Conservation (phyloP, 2,797 vertebrate species). For the Muraenolepis orangiensis region DNA sequence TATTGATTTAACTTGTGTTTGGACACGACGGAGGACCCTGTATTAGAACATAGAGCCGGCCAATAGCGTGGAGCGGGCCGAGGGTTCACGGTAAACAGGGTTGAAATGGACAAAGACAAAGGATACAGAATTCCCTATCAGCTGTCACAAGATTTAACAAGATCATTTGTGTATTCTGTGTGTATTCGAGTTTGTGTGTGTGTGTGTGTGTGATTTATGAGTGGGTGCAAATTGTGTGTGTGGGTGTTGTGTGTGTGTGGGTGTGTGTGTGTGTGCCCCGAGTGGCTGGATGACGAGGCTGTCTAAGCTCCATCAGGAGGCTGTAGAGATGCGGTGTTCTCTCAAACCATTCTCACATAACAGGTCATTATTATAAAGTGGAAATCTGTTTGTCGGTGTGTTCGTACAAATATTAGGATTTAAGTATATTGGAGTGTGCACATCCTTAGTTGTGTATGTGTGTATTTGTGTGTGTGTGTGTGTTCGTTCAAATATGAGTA, state of each 20-base stretch:
- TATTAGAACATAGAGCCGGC: constrained; percentile 10
- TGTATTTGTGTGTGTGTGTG: background rate
- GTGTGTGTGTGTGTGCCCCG: constrained; percentile 1
- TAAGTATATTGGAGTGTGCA: background rate
- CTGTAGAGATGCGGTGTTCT: background rate
- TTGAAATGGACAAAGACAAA: constrained; percentile 11
- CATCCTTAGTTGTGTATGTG: background rate
- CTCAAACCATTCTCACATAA: background rate
- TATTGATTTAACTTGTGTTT: constrained; percentile 37
- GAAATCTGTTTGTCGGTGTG: background rate
- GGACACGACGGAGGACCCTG: background rate
- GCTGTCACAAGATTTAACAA: background rate
- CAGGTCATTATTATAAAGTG: background rate
- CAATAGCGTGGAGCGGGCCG: constrained; percentile 20
- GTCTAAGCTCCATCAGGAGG: background rate
- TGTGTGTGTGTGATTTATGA: background rate
- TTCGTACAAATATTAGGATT: constrained; percentile 1
- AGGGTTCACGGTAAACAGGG: constrained; percentile 26
- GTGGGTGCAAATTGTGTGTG: background rate
- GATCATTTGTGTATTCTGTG: background rate
- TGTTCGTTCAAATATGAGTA: no score
- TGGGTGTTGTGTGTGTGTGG: no score
- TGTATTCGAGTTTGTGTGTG: background rate
- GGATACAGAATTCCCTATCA: background rate
- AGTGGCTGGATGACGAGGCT: background rate